Evolutionary conservation across 2,797 vertebrate species (phyloP), one percentile per base, ranked within the genome.

Genomic region (Tenualosa thibaudeaui): DNA sequence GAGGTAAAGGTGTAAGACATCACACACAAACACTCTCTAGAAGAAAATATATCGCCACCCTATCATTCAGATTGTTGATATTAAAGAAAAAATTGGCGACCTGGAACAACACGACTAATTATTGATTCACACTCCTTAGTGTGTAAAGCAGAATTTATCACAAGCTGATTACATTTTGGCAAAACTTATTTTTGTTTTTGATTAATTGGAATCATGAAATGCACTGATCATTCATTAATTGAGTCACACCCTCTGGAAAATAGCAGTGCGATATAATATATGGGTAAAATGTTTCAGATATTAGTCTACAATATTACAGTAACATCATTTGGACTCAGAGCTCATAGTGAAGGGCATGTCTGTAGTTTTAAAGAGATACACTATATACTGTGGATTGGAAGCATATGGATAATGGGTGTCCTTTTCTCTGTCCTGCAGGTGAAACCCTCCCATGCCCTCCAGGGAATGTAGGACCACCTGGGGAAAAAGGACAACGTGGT

Each of bases 401-500:
- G 10, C 46, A 46, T 46, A 46, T 46, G 46, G 3, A 6, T 37
- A 22, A 40, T 43, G 37, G 5, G 3, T 43, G 15, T 19, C 15
- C 12, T 75, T 31, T 12, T 65, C 84, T 51, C 15, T 53, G 13
- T 68, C 54, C 5, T 50, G 15, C 82, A 96, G 95, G 95, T 81
- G 93, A 94, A 22, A 89, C 40, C 3, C 86, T 88, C 4, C 90
- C 91, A 13, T 94, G 91, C 85, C 75, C 68, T n/a, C 87, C 89
- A 49, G 87, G 43, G 83, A 92, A 87, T 82, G 91, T 88, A 0
- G 94, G 95, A 0, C 19, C 85, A 0, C 86, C 86, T 0, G 95
- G 95, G 85, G 37, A 82, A 26, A 94, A 92, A 46, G 95, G 95
- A 86, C 89, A 90, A 50, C 3, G 82, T 46, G 95, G 95, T 84